These are phyloP conservation scores for Orgyia antiqua DNA, from an alignment of 2,888 invertebrate genomes.

Conservation along the genomic window DNA sequence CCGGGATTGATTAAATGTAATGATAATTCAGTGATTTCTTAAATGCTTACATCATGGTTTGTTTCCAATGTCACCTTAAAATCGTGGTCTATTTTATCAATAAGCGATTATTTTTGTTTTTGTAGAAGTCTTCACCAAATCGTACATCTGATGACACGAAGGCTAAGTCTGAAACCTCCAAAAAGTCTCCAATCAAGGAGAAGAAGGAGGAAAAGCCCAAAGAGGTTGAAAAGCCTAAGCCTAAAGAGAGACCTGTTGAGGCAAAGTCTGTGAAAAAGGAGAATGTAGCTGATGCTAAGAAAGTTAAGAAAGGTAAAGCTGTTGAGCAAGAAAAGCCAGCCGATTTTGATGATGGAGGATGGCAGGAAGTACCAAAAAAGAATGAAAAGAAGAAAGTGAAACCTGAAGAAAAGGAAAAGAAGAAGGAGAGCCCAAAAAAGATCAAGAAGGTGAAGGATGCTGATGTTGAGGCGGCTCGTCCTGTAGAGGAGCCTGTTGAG, in stretches of 20 bases:
- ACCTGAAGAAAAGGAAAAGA: conserved; percentile 72
- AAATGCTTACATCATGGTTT: no score
- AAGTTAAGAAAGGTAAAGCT: conserved; percentile 79
- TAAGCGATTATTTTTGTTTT: no score
- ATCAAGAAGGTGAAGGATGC: conserved; percentile 69
- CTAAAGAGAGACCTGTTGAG: conserved; percentile 55
- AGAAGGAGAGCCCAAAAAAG: conserved; percentile 71
- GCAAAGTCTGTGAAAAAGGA: conserved; percentile 63
- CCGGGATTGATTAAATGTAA: conserved; percentile 29
- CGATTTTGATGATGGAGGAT: conserved; percentile 85
- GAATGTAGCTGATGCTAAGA: conserved; percentile 58
- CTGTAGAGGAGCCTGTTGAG: conserved; percentile 41
- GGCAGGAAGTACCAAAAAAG: conserved; percentile 84
- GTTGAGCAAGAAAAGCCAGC: conserved; percentile 81
- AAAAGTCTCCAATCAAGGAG: conserved; percentile 75
- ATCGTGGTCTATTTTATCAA: no score
- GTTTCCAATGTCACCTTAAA: no score
- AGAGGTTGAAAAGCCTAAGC: conserved; percentile 71
- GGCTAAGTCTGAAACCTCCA: conserved; percentile 77
- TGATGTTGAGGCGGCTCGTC: conserved; percentile 45
- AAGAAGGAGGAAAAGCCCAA: conserved; percentile 77
- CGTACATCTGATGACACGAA: conserved; percentile 78
- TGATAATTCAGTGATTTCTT: no score
- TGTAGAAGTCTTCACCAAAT: conserved; percentile 80
- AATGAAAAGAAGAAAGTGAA: conserved; percentile 85